phyloP scores from a whole-genome alignment of 1,140 invertebrate genomes.

The Cryptotermes secundus region DNA sequence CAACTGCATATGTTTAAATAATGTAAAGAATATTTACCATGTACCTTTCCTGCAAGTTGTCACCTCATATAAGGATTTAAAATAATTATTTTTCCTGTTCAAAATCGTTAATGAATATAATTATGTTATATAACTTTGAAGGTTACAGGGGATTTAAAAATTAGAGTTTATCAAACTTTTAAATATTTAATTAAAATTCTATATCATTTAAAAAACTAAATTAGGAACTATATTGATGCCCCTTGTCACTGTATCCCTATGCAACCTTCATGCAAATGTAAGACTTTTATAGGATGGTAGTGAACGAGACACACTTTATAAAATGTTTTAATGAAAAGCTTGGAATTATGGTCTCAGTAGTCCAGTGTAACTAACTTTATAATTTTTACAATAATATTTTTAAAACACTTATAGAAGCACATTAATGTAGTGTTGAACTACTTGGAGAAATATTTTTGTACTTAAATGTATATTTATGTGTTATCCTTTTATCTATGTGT shows the following conservation, averaged over 20 bases:
- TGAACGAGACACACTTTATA: background rate
- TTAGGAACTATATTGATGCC: background rate
- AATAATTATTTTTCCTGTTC: background rate
- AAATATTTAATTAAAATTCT: background rate
- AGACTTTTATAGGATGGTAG: background rate
- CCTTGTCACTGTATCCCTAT: background rate
- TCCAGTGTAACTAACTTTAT: background rate
- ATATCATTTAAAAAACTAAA: background rate
- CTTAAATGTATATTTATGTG: slow-evolving; percentile 18
- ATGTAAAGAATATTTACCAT: background rate
- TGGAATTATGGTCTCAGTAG: background rate
- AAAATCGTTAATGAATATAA: background rate
- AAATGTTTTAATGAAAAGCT: background rate
- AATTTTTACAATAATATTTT: slow-evolving; percentile 18
- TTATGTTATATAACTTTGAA: background rate
- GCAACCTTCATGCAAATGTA: background rate
- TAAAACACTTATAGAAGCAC: slow-evolving; percentile 19
- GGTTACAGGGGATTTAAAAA: slow-evolving; percentile 7
- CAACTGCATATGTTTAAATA: background rate
- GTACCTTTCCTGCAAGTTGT: background rate
- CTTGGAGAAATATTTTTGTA: slow-evolving; percentile 18
- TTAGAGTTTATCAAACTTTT: background rate
- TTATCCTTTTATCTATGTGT: slow-evolving; percentile 7
- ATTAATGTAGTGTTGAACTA: slow-evolving; percentile 17
- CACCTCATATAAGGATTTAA: background rate